Percentiles rank a stretch among this genome's conserved stretches.
These are phyloP conservation scores for Leuciscus waleckii DNA, from an alignment of 2,797 vertebrate species.

Conservation along the genomic window DNA sequence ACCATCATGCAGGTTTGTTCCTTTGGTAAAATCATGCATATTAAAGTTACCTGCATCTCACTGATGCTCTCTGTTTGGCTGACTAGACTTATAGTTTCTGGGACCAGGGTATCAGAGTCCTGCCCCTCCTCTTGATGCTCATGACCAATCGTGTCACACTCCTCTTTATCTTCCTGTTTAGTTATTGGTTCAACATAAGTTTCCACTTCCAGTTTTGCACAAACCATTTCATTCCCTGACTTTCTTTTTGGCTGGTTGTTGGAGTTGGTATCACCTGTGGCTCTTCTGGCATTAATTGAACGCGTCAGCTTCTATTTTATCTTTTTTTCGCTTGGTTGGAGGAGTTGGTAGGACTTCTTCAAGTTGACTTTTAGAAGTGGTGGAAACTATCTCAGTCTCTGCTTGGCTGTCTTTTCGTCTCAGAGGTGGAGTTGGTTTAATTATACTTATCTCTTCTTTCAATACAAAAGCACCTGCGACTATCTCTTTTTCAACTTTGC, in stretches of 20 bases:
- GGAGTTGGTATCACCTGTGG: not conserved
- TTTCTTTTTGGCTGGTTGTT: conserved; percentile 16
- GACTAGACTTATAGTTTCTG: conserved; percentile 9
- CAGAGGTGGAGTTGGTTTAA: conserved; percentile 29
- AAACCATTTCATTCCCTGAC: not conserved
- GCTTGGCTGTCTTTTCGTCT: not conserved
- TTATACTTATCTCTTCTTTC: conserved; percentile 16
- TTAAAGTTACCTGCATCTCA: conserved; percentile 65
- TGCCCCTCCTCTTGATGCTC: conserved; percentile 25
- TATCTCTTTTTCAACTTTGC: conserved; percentile 25
- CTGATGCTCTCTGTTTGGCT: conserved; percentile 27
- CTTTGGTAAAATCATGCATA: conserved; percentile 10
- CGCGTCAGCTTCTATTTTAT: not conserved
- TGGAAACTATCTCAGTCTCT: conserved; percentile 25
- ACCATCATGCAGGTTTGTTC: conserved; percentile 26
- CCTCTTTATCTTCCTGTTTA: conserved; percentile 21
- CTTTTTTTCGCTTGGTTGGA: conserved; percentile 11
- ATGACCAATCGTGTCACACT: not conserved
- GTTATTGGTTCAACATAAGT: conserved; percentile 7
- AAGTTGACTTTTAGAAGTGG: conserved; percentile 18
- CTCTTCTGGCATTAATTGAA: conserved; percentile 18
- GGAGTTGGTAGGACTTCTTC: conserved; percentile 12
- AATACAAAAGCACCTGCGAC: not conserved
- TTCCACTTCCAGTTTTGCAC: conserved; percentile 1
- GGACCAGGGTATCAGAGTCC: not conserved